Evolutionary conservation across 2,797 vertebrate species (phyloP).

Genomic region (Phataginus tricuspis): DNA sequence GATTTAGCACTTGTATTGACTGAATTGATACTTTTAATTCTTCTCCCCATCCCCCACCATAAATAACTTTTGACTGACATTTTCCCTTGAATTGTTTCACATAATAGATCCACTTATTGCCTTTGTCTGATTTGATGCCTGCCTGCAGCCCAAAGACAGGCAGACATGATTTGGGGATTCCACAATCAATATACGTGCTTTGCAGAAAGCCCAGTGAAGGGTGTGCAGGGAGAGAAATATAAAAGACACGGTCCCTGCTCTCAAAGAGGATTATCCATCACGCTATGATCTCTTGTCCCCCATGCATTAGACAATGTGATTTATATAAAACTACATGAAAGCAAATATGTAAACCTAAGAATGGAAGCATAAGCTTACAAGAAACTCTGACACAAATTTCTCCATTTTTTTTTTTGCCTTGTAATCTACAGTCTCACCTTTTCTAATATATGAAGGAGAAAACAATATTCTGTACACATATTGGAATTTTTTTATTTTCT

Average conservation of each 20-base stretch:
- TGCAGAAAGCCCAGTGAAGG: not conserved
- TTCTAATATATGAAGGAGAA: slow-evolving; percentile 55
- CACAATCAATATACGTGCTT: not conserved
- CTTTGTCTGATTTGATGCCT: not conserved
- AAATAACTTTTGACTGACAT: slow-evolving; percentile 22
- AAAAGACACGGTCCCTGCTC: not conserved
- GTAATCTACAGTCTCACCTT: slow-evolving; percentile 23
- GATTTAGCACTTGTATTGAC: not conserved
- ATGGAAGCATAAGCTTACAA: slow-evolving; percentile 30
- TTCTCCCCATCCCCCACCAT: not conserved
- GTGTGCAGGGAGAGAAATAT: not conserved
- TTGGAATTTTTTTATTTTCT: slow-evolving; percentile 76
- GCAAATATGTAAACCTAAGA: not conserved
- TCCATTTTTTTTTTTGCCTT: not conserved
- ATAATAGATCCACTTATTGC: not conserved
- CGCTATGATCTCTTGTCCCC: not conserved
- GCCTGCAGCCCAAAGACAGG: slow-evolving; percentile 31
- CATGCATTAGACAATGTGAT: not conserved
- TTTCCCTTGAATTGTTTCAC: not conserved
- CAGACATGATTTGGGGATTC: not conserved
- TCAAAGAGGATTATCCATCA: slow-evolving; percentile 30
- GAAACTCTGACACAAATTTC: slow-evolving; percentile 26
- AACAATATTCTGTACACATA: slow-evolving; percentile 63
- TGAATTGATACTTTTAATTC: not conserved
- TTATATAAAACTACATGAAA: slow-evolving; percentile 21